Base-by-base conservation (phyloP, 2,888 invertebrate genomes). In the Lasioglossum vierecki region DNA sequence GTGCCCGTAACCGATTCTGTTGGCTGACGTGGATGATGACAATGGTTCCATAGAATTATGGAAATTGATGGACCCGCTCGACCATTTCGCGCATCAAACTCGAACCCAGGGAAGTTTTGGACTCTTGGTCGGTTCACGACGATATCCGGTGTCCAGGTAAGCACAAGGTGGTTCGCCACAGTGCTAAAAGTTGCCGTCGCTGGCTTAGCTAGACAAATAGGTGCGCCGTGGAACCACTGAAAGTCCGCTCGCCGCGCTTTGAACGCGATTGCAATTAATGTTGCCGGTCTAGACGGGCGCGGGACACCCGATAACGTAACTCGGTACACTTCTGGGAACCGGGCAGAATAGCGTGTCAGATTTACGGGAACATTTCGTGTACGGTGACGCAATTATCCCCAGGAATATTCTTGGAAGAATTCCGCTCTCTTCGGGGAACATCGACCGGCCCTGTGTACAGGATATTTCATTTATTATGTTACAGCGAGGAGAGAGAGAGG, bases 191-290 rank as follows among this genome's bases (percentile, higher is more conserved):
- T 80, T 80, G 26, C 68, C 18, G 15, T 8, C 39, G n/a, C 57
- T n/a, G 35, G 35, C 22, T 15, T 30, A 70, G n/a, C 53, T 76
- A 57, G 44, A 57, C 22, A 46, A 80, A 80, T 46, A 77, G 80
- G 76, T 41, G 68, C 3, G 44, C 30, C 44, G 30, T 11, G 30
- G 53, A 76, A 39, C 18, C 53, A 5, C 35, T 26, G 57, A 49
- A 77, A 81, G 70, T 78, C 49, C 30, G 39, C 39, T 22, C 41
- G 49, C 11, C 53, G 53, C 2, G 30, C 46, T 46, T 9, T 39
- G 13, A 71, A 63, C 80, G 26, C 13, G 71, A 81, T 81, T 71
- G 39, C 60, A 68, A 81, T 81, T 81, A 78, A 71, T 63, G 71
- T 78, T 30, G 46, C 22, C 22, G 49, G 26, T 44, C 4, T 18